Percentiles rank a stretch among this genome's conserved stretches.
phyloP scores from a whole-genome alignment of 2,888 invertebrate genomes.

The Itoplectis maculator region DNA sequence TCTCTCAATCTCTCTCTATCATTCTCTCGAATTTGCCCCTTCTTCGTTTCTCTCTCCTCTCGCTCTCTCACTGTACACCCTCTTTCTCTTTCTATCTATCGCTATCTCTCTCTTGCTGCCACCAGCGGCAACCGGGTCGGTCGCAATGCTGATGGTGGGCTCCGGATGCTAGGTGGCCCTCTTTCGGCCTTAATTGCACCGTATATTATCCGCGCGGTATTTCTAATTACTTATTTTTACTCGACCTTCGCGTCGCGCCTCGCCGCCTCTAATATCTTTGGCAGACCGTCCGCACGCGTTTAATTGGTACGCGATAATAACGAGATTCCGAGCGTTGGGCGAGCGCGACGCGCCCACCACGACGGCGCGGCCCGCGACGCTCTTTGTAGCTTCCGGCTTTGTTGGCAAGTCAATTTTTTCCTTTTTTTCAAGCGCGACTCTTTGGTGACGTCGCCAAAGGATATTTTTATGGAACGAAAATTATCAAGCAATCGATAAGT shows the following conservation, averaged over 20 bases:
- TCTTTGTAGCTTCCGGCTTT: neutral
- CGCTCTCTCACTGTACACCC: constrained; percentile 50
- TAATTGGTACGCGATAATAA: constrained; percentile 80
- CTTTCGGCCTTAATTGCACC: constrained; percentile 83
- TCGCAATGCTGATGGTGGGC: constrained; percentile 66
- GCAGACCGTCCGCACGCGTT: constrained; percentile 80
- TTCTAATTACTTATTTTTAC: constrained; percentile 84
- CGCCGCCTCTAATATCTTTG: constrained; percentile 82
- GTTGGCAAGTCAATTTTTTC: neutral
- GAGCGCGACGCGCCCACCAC: constrained; percentile 27
- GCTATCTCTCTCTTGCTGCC: constrained; percentile 25
- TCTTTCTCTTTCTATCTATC: no score
- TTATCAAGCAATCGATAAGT: neutral
- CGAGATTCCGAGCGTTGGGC: constrained; percentile 51
- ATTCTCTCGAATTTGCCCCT: constrained; percentile 64
- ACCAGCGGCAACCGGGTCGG: constrained; percentile 61
- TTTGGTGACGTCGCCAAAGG: neutral
- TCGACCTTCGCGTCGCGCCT: constrained; percentile 75
- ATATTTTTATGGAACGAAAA: neutral
- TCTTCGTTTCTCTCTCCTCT: constrained; percentile 30
- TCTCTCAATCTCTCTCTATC: constrained; percentile 50
- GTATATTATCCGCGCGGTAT: constrained; percentile 84
- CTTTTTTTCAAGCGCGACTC: neutral
- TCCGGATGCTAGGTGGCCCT: constrained; percentile 80
- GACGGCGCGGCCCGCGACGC: constrained; percentile 7